Percentiles rank a stretch among this genome's conserved stretches.
Conservation (phyloP, 1,140 invertebrate species). For the Drosophila fuyamai region DNA sequence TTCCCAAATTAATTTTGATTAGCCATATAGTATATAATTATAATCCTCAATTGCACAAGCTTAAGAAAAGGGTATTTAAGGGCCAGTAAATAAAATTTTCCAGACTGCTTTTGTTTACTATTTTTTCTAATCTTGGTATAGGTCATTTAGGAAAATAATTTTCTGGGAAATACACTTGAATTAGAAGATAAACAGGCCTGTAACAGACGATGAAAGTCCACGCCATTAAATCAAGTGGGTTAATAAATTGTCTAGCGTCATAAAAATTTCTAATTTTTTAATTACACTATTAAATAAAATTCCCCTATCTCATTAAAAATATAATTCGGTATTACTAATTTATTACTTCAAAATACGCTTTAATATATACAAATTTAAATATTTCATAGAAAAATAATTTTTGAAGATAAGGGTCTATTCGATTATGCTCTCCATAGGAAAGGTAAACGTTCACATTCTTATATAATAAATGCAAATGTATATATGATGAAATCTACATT, state of each 20-base stretch:
- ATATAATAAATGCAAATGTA: constrained; percentile 13
- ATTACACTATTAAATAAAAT: too few relatives aligned
- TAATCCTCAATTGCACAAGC: too few relatives aligned
- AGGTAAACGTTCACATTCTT: not conserved
- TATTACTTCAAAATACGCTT: not conserved
- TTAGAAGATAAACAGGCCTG: constrained; percentile 2
- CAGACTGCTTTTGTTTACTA: not conserved
- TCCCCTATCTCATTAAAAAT: not conserved
- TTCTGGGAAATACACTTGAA: constrained; percentile 31
- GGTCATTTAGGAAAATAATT: constrained; percentile 27
- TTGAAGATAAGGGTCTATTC: not conserved
- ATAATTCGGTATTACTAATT: too few relatives aligned
- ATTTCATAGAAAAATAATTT: not conserved
- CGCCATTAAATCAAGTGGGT: constrained; percentile 1
- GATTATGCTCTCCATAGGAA: not conserved
- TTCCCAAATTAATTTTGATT: too few relatives aligned
- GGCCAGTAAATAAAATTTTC: accelerated
- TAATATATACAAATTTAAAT: not conserved
- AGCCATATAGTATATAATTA: too few relatives aligned
- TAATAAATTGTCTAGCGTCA: not conserved
- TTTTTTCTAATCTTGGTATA: constrained; percentile 29
- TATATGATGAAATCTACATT: constrained; percentile 46
- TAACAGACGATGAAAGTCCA: constrained; percentile 26
- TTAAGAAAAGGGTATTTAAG: constrained; percentile 1
- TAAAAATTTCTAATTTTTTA: too few relatives aligned